phyloP scores from a whole-genome alignment of 2,113 vertebrate genomes.

The Seriola aureovittata region DNA sequence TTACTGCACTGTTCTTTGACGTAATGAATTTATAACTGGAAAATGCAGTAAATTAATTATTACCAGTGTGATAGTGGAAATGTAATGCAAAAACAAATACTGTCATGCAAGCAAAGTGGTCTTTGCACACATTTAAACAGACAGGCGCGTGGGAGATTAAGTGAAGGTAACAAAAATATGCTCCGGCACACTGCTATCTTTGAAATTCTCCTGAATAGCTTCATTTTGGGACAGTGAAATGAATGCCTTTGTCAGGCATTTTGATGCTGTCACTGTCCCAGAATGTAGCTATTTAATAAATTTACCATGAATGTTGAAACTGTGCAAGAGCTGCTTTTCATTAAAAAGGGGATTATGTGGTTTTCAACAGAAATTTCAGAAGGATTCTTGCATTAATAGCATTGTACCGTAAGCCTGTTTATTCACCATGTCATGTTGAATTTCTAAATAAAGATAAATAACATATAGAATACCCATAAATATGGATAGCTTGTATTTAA shows the following conservation, averaged over 20 bases:
- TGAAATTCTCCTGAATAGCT: background rate
- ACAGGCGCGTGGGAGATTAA: background rate
- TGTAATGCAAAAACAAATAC: background rate
- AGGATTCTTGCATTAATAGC: constrained; percentile 16
- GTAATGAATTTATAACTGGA: background rate
- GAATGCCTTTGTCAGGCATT: background rate
- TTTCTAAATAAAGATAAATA: constrained; percentile 4
- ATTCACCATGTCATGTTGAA: background rate
- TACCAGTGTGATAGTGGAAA: background rate
- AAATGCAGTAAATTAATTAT: background rate
- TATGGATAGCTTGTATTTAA: background rate
- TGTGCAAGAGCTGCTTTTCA: constrained; percentile 5
- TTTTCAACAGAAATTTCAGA: background rate
- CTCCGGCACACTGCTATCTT: background rate
- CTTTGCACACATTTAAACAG: background rate
- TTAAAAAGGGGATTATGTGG: constrained; percentile 24
- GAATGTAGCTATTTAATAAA: constrained; percentile 1
- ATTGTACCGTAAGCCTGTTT: background rate
- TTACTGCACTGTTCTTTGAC: background rate
- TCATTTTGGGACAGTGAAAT: background rate
- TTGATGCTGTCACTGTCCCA: background rate
- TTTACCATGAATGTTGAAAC: background rate
- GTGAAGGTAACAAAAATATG: background rate
- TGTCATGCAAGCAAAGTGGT: background rate
- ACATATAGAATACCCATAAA: background rate